Percentiles rank a stretch among this genome's conserved stretches.
Conservation (phyloP, 2,888 invertebrate genomes). For the Drosophila kambysellisi region DNA sequence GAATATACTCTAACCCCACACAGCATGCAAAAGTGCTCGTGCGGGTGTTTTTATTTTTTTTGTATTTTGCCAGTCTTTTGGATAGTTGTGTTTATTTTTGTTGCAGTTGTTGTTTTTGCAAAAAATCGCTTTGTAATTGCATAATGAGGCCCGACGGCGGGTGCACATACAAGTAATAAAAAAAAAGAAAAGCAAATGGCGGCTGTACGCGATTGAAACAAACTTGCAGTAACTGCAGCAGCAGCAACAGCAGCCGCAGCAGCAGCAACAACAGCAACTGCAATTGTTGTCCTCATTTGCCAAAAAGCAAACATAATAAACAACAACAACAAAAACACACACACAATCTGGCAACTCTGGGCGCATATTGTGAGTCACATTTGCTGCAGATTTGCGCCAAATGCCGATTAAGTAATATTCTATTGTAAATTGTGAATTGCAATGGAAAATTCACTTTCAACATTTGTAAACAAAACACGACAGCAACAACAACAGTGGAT, state of each 20-base stretch:
- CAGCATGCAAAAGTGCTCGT: constrained; percentile 12
- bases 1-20: constrained; percentile 7
- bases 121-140: constrained; percentile 65
- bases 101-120: constrained; percentile 30
- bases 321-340: not conserved
- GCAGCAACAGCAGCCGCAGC: constrained; percentile 29
- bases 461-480: constrained; percentile 66
- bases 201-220: constrained; percentile 34
- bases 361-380: constrained; percentile 39
- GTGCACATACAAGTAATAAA: constrained; percentile 12
- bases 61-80: constrained; percentile 19
- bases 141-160: constrained; percentile 68
- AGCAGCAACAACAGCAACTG: constrained; percentile 12
- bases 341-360: constrained; percentile 42
- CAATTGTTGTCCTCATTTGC: constrained; percentile 54
- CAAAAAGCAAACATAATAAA: constrained; percentile 22
- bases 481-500: constrained; percentile 42
- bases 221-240: constrained; percentile 45
- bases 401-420: constrained; percentile 76
- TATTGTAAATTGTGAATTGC: constrained; percentile 72
- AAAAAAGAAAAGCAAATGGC: constrained; percentile 39
- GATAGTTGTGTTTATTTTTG: constrained; percentile 20
- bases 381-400: constrained; percentile 50
- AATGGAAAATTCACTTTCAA: constrained; percentile 76
- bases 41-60: constrained; percentile 23